These are phyloP conservation scores for Acridotheres tristis DNA, from an alignment of 2,797 vertebrate genomes.

Conservation along the genomic window DNA sequence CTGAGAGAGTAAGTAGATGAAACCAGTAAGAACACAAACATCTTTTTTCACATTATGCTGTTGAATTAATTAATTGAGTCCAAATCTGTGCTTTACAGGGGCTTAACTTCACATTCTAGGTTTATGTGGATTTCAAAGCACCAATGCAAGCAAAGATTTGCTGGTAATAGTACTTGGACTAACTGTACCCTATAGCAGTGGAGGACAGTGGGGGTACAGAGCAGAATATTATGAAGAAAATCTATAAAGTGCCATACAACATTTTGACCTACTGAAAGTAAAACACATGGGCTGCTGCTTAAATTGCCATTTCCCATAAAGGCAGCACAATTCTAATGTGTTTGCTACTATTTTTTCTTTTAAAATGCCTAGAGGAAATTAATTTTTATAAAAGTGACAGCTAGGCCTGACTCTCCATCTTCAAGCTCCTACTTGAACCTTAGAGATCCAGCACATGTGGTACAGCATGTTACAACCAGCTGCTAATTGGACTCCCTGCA, in stretches of 20 bases:
- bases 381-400: background rate
- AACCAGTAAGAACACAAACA: background rate
- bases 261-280: background rate
- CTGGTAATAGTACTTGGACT: background rate
- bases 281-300: background rate
- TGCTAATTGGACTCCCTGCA: constrained; percentile 24
- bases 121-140: background rate
- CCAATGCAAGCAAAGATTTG: background rate
- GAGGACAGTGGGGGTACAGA: background rate
- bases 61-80: background rate
- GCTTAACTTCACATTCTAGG: background rate
- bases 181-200: rapidly evolving
- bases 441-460: constrained; percentile 4
- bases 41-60: background rate
- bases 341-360: background rate
- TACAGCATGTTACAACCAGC: background rate
- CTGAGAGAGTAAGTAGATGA: background rate
- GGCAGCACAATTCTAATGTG: background rate
- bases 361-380: background rate
- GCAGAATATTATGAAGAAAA: background rate
- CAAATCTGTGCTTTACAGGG: background rate
- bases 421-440: background rate
- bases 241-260: background rate
- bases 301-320: background rate
- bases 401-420: background rate